Evolutionary conservation across 2,113 vertebrate genomes (phyloP), one percentile per base, ranked within the genome.

Genomic region (Tyto alba): DNA sequence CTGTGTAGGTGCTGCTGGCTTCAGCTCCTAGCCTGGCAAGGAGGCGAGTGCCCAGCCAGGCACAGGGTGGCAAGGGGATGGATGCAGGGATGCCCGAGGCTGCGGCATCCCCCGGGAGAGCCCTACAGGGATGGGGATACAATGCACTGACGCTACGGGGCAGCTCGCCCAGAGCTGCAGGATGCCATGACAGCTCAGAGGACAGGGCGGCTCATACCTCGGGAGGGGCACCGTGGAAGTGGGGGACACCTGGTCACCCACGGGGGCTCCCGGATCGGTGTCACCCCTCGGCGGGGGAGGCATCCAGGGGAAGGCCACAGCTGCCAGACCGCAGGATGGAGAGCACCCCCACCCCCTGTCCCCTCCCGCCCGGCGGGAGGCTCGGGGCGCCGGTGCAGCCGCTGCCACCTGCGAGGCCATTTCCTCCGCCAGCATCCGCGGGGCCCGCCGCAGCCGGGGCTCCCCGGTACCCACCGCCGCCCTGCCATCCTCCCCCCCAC

Each of bases 371-470:
- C 26, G 26, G 77, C 13, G 5, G 22, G 36, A 18, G 13, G 50
- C 43, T 56, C 36, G 12, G 30, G 55, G 27, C 41, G n/a, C 76
- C 63, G 55, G 63, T 55, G 41, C 53, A 29, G 56, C 62, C 38
- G 40, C 75, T 47, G 79, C 27, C 83, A 95, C 95, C 94, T 93
- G 96, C 85, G n/a, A 91, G 66, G 81, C 88, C 88, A 23, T 91
- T 69, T 84, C 43, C 38, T 55, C 57, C 12, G 15, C 69, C 41
- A 48, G 71, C 86, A 92, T 75, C 78, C 27, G 3, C 62, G 47
- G 52, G 76, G 75, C 75, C 45, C 64, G 19, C 55, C 3, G 55
- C 71, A 41, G 17, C 55, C 36, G 22, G 36, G 40, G 4, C 10
- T 85, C 6, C 16, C 67, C 81, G 43, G 63, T 76, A 69, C 34